Evolutionary conservation across 2,888 invertebrate species (phyloP).

Genomic region (Erebia epiphron): DNA sequence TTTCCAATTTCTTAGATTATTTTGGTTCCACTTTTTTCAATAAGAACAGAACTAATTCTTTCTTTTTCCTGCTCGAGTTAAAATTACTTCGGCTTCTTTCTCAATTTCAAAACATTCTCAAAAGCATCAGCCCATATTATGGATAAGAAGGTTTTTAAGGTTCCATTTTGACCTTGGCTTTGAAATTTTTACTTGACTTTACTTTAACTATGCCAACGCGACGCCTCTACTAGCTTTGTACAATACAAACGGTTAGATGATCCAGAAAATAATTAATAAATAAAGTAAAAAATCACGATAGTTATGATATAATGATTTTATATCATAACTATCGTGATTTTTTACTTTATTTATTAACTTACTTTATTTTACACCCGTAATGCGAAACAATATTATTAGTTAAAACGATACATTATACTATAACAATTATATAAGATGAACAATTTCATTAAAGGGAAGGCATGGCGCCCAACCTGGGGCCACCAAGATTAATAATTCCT

Average conservation of each 20-base stretch:
- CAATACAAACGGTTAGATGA: neutral
- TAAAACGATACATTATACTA: neutral
- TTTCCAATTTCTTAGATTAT: neutral
- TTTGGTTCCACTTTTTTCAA: neutral
- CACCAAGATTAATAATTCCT: constrained; percentile 56
- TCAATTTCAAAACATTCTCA: neutral
- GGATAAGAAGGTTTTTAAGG: neutral
- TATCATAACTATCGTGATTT: too few relatives aligned
- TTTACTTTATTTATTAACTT: too few relatives aligned
- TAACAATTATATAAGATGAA: constrained; percentile 22
- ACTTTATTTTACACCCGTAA: too few relatives aligned
- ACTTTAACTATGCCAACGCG: too few relatives aligned
- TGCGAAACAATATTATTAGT: neutral
- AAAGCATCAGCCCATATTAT: neutral
- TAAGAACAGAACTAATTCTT: neutral
- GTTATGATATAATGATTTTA: too few relatives aligned
- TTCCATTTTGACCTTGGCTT: neutral
- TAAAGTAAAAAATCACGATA: neutral
- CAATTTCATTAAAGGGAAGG: constrained; percentile 46
- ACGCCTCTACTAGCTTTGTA: too few relatives aligned
- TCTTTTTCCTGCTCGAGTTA: neutral
- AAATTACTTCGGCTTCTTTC: neutral
- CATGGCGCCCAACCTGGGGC: constrained; percentile 65
- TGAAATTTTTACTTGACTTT: neutral
- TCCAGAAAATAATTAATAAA: neutral